These are phyloP conservation scores for Esox niger DNA, from an alignment of 2,113 vertebrate species.

Conservation along the genomic window DNA sequence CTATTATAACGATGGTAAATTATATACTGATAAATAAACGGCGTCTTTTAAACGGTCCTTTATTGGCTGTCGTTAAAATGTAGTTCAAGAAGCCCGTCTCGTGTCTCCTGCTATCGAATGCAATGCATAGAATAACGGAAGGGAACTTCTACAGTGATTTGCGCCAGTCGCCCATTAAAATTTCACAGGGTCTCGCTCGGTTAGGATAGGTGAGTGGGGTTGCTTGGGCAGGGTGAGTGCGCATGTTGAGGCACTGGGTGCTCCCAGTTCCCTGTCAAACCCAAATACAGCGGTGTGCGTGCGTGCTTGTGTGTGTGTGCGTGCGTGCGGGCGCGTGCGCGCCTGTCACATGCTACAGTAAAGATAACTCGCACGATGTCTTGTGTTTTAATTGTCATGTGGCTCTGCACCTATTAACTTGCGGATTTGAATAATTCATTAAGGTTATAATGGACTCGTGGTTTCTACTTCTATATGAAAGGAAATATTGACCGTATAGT, in stretches of 20 bases:
- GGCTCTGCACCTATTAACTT: no score
- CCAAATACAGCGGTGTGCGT: conserved; percentile 4
- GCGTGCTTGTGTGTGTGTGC: conserved; percentile 31
- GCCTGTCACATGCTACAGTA: neutral
- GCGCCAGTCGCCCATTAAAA: conserved; percentile 47
- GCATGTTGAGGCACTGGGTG: neutral
- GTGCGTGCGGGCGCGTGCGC: conserved; percentile 32
- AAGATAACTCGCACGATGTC: no score
- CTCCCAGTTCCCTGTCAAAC: neutral
- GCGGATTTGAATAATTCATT: no score
- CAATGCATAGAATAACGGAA: conserved; percentile 10
- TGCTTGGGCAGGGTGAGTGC: conserved; percentile 5
- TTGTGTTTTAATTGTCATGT: no score
- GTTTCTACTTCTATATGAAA: no score
- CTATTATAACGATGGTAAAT: conserved; percentile 52
- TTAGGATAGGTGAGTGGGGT: conserved; percentile 9
- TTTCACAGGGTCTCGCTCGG: conserved; percentile 19
- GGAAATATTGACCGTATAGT: no score
- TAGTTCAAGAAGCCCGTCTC: conserved; percentile 24
- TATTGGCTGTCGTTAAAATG: conserved; percentile 32
- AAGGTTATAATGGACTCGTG: no score
- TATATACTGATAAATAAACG: conserved; percentile 34
- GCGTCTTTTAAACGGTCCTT: conserved; percentile 30
- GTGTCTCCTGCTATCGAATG: conserved; percentile 7
- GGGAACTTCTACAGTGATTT: conserved; percentile 50